A percentile compares a stretch with the other conserved stretches of the same genome.
Evolutionary conservation across 2,797 vertebrate genomes (phyloP).

Genomic region (Craterocephalus amniculus): DNA sequence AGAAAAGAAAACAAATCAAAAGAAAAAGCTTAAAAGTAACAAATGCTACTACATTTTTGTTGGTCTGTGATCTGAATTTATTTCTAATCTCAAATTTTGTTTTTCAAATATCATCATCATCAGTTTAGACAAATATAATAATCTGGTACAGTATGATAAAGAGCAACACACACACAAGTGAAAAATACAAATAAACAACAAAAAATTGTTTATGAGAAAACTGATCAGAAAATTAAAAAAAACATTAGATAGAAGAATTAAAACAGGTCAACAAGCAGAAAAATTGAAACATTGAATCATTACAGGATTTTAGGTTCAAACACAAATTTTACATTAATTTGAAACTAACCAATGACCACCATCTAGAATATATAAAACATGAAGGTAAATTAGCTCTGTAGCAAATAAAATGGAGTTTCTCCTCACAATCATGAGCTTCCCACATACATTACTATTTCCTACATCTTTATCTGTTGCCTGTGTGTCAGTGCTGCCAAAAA

Average conservation of each 20-base stretch:
- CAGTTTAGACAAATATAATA: not conserved
- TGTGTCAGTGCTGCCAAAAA: not conserved
- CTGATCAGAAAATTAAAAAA: not conserved
- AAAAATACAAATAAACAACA: not conserved
- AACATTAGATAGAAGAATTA: not conserved
- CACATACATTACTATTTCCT: slow-evolving; percentile 4
- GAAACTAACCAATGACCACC: not conserved
- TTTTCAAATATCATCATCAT: not conserved
- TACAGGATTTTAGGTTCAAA: no score
- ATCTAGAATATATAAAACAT: not conserved
- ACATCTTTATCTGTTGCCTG: not conserved
- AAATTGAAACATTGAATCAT: no score
- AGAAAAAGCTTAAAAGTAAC: not conserved
- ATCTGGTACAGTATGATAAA: not conserved
- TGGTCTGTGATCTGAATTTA: not conserved
- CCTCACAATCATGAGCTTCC: slow-evolving; percentile 44
- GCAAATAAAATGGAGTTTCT: slow-evolving; percentile 57
- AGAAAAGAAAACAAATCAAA: not conserved
- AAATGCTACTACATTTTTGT: not conserved
- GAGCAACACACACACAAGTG: not conserved
- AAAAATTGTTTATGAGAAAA: not conserved
- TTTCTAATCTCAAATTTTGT: not conserved
- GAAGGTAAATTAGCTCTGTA: slow-evolving; percentile 26
- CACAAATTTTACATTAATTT: no score
- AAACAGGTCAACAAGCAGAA: not conserved